A percentile compares a stretch with the other conserved stretches of the same genome.
Conservation (phyloP, 2,888 invertebrate species). For the Phyllotreta cruciferae region DNA sequence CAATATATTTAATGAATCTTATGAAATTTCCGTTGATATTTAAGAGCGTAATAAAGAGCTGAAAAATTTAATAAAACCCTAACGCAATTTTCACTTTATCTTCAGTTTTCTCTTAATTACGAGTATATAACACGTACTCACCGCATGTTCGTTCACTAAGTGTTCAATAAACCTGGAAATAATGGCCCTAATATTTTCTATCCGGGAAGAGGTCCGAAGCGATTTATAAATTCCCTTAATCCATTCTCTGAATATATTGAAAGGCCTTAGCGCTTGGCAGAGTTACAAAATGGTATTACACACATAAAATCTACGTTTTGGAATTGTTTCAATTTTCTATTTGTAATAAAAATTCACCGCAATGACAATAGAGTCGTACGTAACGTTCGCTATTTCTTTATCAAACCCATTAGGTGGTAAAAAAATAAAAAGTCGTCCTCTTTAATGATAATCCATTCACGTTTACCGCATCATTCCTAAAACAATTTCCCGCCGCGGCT, state of each 20-base stretch:
- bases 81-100: conserved; percentile 10
- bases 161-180: conserved; percentile 27
- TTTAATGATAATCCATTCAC: too few relatives aligned
- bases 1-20: too few relatives aligned
- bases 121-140: conserved; percentile 24
- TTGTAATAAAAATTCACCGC: too few relatives aligned
- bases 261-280: conserved; percentile 23
- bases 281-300: conserved; percentile 22
- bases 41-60: background rate
- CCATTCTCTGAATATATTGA: conserved; percentile 27
- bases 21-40: too few relatives aligned
- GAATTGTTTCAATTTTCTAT: conserved; percentile 10
- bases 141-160: conserved; percentile 19
- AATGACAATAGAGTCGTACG: too few relatives aligned
- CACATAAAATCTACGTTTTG: conserved; percentile 4
- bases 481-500: background rate
- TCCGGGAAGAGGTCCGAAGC: conserved; percentile 21
- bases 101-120: conserved; percentile 19
- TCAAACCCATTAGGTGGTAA: too few relatives aligned
- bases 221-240: conserved; percentile 29
- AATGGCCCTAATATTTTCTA: conserved; percentile 22
- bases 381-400: too few relatives aligned
- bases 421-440: too few relatives aligned
- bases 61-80: conserved; percentile 9
- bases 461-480: background rate